Evolutionary conservation across 2,888 invertebrate genomes (phyloP).

Genomic region (Pomacea canaliculata): DNA sequence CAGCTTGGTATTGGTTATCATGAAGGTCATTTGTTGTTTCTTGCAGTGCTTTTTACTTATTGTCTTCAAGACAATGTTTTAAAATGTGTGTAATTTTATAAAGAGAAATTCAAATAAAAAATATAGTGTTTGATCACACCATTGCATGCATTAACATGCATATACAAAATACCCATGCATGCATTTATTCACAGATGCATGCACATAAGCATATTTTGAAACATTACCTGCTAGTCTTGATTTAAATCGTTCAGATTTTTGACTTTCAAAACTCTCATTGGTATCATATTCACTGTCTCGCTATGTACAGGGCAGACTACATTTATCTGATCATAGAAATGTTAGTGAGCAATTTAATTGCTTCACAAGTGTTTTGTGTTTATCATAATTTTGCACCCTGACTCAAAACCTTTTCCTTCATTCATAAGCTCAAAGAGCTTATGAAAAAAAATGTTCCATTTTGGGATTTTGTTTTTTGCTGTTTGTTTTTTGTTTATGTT

Average conservation of each 20-base stretch:
- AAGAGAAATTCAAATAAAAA: no score
- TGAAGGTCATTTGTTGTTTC: not conserved
- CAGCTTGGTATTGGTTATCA: not conserved
- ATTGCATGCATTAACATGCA: no score
- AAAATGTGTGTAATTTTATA: not conserved
- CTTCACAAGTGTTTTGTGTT: not conserved
- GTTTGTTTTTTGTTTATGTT: not conserved
- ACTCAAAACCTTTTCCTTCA: not conserved
- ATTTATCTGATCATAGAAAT: not conserved
- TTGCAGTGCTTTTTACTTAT: not conserved
- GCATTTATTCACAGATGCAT: no score
- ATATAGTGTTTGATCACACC: no score
- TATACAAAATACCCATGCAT: no score
- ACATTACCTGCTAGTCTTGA: no score
- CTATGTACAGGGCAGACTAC: not conserved
- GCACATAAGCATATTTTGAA: no score
- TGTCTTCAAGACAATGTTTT: conserved; percentile 1
- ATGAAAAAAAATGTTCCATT: not conserved
- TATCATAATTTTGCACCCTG: not conserved
- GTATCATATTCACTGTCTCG: conserved; percentile 1
- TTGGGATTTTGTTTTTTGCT: not conserved
- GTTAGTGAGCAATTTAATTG: not conserved
- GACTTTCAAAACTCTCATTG: no score
- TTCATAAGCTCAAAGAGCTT: conserved; percentile 6
- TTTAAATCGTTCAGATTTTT: no score